These are phyloP conservation scores for Cyanoramphus novaezelandiae DNA, from an alignment of 2,113 vertebrate species.

Conservation along the genomic window DNA sequence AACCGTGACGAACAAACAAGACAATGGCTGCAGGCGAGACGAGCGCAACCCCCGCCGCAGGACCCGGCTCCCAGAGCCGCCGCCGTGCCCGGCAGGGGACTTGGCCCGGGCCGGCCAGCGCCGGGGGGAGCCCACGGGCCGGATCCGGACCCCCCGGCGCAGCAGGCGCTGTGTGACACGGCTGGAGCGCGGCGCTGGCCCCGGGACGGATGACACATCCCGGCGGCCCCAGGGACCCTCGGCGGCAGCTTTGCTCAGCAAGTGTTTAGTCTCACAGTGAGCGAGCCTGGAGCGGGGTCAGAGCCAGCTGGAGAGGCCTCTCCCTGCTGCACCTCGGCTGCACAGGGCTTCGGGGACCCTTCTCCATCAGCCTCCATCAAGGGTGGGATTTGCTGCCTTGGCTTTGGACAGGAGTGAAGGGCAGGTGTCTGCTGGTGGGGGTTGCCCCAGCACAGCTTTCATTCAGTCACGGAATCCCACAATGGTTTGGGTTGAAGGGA, in stretches of 20 bases:
- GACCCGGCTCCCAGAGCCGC: neutral
- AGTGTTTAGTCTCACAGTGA: neutral
- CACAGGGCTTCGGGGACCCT: neutral
- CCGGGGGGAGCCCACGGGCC: neutral
- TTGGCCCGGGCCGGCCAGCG: neutral
- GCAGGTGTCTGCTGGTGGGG: neutral
- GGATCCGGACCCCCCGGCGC: neutral
- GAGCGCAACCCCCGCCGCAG: slow-evolving; percentile 18
- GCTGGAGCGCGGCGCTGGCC: neutral
- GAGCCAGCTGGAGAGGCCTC: neutral
- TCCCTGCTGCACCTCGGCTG: fast-evolving
- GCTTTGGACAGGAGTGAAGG: neutral
- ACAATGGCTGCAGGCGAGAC: slow-evolving; percentile 59
- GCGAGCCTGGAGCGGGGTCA: neutral
- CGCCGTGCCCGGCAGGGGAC: slow-evolving; percentile 4
- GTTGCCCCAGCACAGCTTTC: neutral
- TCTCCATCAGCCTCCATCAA: fast-evolving
- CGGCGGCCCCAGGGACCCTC: neutral
- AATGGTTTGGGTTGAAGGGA: neutral
- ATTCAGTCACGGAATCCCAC: neutral
- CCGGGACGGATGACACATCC: slow-evolving; percentile 33
- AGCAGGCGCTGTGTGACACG: slow-evolving; percentile 6
- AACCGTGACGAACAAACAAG: slow-evolving; percentile 57
- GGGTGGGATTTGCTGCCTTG: neutral
- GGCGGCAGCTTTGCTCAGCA: slow-evolving; percentile 16